Evolutionary conservation across 2,113 vertebrate genomes (phyloP), one percentile per base, ranked within the genome.

Genomic region (Stictonetta naevosa): DNA sequence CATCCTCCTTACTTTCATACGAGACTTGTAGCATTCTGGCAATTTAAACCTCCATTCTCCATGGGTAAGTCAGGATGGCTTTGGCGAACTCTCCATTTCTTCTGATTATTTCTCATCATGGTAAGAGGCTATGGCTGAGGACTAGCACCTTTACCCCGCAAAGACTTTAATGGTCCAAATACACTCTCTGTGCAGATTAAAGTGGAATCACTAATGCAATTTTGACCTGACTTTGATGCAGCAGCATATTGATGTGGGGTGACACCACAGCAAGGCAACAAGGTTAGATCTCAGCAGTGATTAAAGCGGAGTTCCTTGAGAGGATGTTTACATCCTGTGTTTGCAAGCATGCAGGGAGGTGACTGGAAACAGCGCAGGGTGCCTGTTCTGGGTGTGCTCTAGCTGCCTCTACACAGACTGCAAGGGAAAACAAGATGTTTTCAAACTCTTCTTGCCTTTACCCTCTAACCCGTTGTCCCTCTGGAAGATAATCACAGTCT

Each of bases 191-290:
- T 31, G 74, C 71, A 40, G 83, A 95, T 96, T 92, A 69, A 85
- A 92, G 87, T 3, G 8, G 76, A 81, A 86, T 83, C 40, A 22
- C 77, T 92, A 93, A 92, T 88, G 86, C 76, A 80, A 62, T 95
- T 92, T 75, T 86, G 88, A 86, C 76, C 79, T 78, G 81, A 83
- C 48, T 94, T 52, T 87, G 95, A 93, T 90, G 69, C 76, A 93
- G 78, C 40, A 26, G 83, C 83, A 74, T 72, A 26, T 12, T 73
- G 86, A 66, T 92, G 83, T 6, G 46, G 40, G 88, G 63, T 79
- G 58, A 84, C 63, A 28, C 68, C 16, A 11, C 83, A 83, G 75
- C 46, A 81, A 33, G 95, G 95, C 84, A 81, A 76, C 83, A 93
- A 73, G 53, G 71, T 77, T 88, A 87, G 88, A 58, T 23, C 78